Base-by-base conservation (phyloP, 2,888 invertebrate species). In the Helobdella robusta region DNA sequence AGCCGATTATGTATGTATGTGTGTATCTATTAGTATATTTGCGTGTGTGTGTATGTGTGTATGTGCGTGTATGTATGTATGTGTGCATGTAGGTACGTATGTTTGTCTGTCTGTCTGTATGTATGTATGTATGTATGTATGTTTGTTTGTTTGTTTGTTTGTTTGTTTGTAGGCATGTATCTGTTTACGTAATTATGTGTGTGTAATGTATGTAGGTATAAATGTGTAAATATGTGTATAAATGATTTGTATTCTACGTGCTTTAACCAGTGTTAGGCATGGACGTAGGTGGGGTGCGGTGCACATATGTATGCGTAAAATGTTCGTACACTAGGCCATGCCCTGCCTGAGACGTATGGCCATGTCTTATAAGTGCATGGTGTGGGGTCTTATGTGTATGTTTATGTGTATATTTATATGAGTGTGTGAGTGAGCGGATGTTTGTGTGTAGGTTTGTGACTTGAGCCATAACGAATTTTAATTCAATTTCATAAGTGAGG, bases 381-480 rank as follows among this genome's bases (percentile, higher is more conserved):
- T 50, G n/a, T 50, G 50, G n/a, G 50, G n/a, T 4, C 25, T 6
- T 50, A 25, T 50, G n/a, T 50, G 50, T 50, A 18, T 50, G 50
- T 32, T 6, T 35, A n/a, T 59, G 36, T 36, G 40, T 23, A 20
- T 23, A 15, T 32, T 15, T 32, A n/a, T 36, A 35, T 32, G 32
- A n/a, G 8, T 59, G 35, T 28, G 15, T 23, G 35, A 20, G 8
- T 59, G 32, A 15, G 20, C 36, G 28, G 15, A 11, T 59, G 59
- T 23, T 15, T 36, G 23, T 59, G 18, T 46, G 15, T 64, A 52
- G 11, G 74, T 73, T n/a, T 69, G 67, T 50, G n/a, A n/a, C n/a
- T n/a, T n/a, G n/a, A n/a, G n/a, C n/a, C n/a, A n/a, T n/a, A n/a
- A n/a, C n/a, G n/a, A n/a, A n/a, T n/a, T n/a, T n/a, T n/a, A n/a